Percentiles rank a stretch among this genome's conserved stretches.
Conservation (phyloP, 2,113 vertebrate species). For the Psilopsiagon aurifrons region DNA sequence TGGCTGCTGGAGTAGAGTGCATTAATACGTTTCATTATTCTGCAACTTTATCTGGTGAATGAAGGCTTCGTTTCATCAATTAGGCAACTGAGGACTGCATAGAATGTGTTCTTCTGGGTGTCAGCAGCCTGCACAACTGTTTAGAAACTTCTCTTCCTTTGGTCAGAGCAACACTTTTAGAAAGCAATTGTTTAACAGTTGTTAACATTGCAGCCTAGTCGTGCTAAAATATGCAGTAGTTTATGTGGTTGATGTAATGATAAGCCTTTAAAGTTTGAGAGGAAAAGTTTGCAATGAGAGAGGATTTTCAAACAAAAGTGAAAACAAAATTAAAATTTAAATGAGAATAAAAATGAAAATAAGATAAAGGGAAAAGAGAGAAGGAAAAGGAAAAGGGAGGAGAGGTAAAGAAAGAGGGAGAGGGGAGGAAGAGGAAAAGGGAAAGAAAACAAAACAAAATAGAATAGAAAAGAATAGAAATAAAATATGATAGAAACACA, state of each 20-base stretch:
- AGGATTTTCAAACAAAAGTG: rapidly evolving
- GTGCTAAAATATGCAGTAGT: neutral
- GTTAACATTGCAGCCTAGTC: neutral
- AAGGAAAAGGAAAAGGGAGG: too few species aligned
- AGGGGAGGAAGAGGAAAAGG: neutral
- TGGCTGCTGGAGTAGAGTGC: neutral
- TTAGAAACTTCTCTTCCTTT: neutral
- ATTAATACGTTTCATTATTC: conserved; percentile 38
- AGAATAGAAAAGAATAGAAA: too few species aligned
- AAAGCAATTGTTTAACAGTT: neutral
- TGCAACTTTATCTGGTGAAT: neutral
- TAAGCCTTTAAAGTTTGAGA: neutral
- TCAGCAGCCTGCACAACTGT: neutral
- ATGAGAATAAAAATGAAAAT: neutral
- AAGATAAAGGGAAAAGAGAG: neutral
- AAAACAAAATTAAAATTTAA: neutral
- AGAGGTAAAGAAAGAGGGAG: too few species aligned
- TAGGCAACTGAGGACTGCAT: neutral
- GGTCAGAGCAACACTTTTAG: neutral
- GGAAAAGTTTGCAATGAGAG: neutral
- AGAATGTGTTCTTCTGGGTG: neutral
- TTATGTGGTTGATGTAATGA: neutral
- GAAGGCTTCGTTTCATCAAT: neutral
- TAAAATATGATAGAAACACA: too few species aligned
- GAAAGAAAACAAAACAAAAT: too few species aligned